Base-by-base conservation (phyloP, 1,140 invertebrate genomes). In the Drosophila ambigua region DNA sequence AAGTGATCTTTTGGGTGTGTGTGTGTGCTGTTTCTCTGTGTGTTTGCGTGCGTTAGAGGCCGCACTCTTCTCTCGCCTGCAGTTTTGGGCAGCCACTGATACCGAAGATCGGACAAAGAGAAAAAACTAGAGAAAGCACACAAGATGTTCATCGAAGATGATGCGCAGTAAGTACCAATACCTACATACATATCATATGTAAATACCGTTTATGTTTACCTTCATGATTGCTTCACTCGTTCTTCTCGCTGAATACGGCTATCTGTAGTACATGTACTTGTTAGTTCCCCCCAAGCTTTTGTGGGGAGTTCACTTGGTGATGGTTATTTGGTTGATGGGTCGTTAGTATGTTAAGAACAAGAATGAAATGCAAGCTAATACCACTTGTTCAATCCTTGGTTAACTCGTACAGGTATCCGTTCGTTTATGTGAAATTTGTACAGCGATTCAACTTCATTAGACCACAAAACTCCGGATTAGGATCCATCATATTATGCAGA, bases 101-200 rank as follows among this genome's bases (percentile, higher is more conserved):
- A 23, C 26, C 20, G 43, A 44, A 55, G 28, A 57, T 57, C 72
- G 54, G 55, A 61, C 45, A 43, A 62, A 68, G n/a, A 54, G 58
- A 16, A 35, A 13, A 39, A 59, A 39, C 57, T 63, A 31, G 53
- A 45, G 46, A 57, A 57, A 68, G 57, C 31, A 26, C 24, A 13
- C 79, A 91, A 88, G 72, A 92, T 92, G 91, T 92, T 92, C 72
- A 92, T 92, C 89, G 91, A 92, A 91, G 91, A 92, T 90, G 91
- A 92, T 80, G 91, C 87, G 67, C 85, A 92, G 91, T 92, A 87
- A 92, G 91, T 92, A 9, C 24, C 46, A 5, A 16, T 13, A 4
- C 11, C n/a, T 13, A 9, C 16, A 43, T 63, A 23, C 26, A 20
- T 41, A 35, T 35, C 26, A 11, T 35, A 35, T 35, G 9, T 35